A percentile compares a stretch with the other conserved stretches of the same genome.
These are phyloP conservation scores for Tanypteryx hageni DNA, from an alignment of 2,888 invertebrate genomes.

Conservation along the genomic window DNA sequence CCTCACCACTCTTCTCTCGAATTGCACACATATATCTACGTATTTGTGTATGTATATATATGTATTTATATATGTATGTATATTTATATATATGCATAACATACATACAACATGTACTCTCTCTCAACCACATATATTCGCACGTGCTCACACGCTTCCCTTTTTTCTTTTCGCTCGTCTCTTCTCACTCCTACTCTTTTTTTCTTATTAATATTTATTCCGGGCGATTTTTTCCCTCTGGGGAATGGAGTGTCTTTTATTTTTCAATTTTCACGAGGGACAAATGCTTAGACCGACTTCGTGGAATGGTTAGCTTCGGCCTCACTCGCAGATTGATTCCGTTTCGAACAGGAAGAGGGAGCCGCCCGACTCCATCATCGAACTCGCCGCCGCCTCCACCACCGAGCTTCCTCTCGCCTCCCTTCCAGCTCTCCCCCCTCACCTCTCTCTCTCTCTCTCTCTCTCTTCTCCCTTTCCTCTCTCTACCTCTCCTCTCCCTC, in stretches of 20 bases:
- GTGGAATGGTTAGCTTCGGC: neutral
- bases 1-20: neutral
- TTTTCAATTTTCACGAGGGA: neutral
- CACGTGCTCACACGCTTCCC: neutral
- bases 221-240: neutral
- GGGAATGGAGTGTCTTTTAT: slow-evolving; percentile 15
- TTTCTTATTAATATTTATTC: neutral
- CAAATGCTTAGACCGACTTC: neutral
- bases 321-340: slow-evolving; percentile 32
- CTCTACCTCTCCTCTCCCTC: too few species aligned
- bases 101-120: too few species aligned
- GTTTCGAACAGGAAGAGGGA: slow-evolving; percentile 38
- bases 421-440: neutral
- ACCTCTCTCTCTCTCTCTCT: neutral
- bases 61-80: neutral
- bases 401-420: neutral
- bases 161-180: too few species aligned
- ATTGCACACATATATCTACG: neutral
- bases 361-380: slow-evolving; percentile 29
- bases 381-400: neutral
- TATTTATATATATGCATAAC: neutral
- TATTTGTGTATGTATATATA: neutral
- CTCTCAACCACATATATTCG: too few species aligned
- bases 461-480: neutral
- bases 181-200: neutral